Percentiles rank a stretch among this genome's conserved stretches.
Evolutionary conservation across 2,113 vertebrate genomes (phyloP).

Genomic region (Chionodraco myersi): DNA sequence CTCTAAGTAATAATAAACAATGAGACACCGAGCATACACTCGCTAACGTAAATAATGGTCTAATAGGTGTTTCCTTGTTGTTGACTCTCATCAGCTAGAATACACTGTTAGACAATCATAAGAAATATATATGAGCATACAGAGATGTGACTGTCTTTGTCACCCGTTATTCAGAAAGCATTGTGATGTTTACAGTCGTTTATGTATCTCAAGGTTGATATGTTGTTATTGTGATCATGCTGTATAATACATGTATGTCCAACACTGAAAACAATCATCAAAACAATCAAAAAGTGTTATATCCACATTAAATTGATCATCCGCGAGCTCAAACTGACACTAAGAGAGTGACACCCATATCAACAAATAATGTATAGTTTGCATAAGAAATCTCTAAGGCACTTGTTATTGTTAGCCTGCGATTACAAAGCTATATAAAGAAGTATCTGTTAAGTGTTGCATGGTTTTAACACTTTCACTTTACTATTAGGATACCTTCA

Average conservation of each 20-base stretch:
- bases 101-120: background rate
- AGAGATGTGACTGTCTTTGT: background rate
- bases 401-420: background rate
- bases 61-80: background rate
- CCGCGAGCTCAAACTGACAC: background rate
- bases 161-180: background rate
- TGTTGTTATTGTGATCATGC: background rate
- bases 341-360: background rate
- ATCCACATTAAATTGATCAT: background rate
- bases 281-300: background rate
- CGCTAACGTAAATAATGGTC: background rate
- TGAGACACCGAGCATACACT: background rate
- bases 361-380: background rate
- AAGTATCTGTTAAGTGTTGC: background rate
- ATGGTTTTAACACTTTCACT: background rate
- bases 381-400: background rate
- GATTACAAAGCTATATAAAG: background rate
- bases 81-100: too few relatives aligned
- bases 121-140: background rate
- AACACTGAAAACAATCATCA: too few relatives aligned
- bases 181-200: background rate
- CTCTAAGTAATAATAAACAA: background rate
- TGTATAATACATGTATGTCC: too few relatives aligned
- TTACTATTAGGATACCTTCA: background rate
- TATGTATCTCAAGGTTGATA: background rate